Evolutionary conservation across 2,113 vertebrate species (phyloP), one percentile per base, ranked within the genome.

Genomic region (Gadus macrocephalus): DNA sequence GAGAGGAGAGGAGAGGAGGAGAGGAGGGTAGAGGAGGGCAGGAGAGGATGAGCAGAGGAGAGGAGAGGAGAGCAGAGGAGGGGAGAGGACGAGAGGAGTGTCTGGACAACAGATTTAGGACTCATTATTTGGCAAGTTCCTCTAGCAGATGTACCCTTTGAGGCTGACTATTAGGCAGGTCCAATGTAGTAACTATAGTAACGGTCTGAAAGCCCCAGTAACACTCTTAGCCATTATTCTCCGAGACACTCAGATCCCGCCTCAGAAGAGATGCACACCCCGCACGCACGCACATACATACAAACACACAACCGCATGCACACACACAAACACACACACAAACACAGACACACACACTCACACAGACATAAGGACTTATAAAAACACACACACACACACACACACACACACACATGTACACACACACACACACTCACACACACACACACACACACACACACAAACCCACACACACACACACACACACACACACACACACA

Each of bases 341-440:
- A n/a, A 61, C 59, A 20, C 59, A 61, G n/a, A 20, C 59, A 61
- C 59, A 20, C 59, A 61, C 59, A 9, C 59, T 20, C 59, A 20
- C 59, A 9, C 59, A 61, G n/a, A 61, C 59, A 61, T n/a, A 61
- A n/a, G 20, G n/a, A 61, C 59, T 20, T n/a, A 61, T n/a, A 61
- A n/a, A 19, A n/a, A 61, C 59, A 53, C 53, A 7, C 53, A 55
- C 53, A 55, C 2, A 3, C 53, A 55, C 53, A 55, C 53, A 55
- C 53, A 55, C 3, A 55, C 11, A 31, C 31, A 31, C 1, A 31
- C 31, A 31, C 31, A 31, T 0, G 4, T 3, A 4, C 31, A 31
- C 31, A 31, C 31, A 31, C 31, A 2, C 31, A 4, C 31, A 31
- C 31, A 31, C 1, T 3, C 4, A 6, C 31, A 5, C 42, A 49